These are phyloP conservation scores for Cyclophora punctaria DNA, from an alignment of 2,888 invertebrate species.

Conservation along the genomic window DNA sequence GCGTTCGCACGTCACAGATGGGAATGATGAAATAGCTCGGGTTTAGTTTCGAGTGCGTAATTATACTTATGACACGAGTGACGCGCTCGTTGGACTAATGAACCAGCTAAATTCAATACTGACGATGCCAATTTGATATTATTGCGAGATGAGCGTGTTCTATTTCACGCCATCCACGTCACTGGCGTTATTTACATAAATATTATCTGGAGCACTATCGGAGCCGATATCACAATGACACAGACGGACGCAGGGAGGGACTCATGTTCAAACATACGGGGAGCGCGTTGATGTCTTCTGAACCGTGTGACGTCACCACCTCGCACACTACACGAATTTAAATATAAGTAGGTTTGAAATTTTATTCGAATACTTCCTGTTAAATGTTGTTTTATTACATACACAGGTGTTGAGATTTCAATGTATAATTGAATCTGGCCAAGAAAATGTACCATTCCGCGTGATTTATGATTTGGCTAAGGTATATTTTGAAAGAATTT, in stretches of 20 bases:
- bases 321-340: slow-evolving; percentile 3
- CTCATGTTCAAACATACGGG: background rate
- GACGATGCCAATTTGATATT: slow-evolving; percentile 34
- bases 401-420: no score
- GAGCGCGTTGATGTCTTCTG: slow-evolving; percentile 5
- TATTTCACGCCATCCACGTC: slow-evolving; percentile 43
- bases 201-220: slow-evolving; percentile 32
- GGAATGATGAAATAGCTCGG: slow-evolving; percentile 45
- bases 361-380: no score
- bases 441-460: no score
- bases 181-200: slow-evolving; percentile 34
- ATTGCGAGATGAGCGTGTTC: slow-evolving; percentile 35
- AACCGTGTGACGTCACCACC: no score
- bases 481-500: background rate
- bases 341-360: no score
- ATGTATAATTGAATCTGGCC: no score
- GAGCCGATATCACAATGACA: slow-evolving; percentile 17
- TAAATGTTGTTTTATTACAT: no score
- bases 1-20: slow-evolving; percentile 48
- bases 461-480: background rate
- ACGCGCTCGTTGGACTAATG: slow-evolving; percentile 28
- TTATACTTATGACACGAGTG: slow-evolving; percentile 55
- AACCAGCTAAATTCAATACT: slow-evolving; percentile 20
- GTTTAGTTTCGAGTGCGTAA: slow-evolving; percentile 58
- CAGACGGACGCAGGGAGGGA: background rate